Evolutionary conservation across 2,797 vertebrate genomes (phyloP).

Genomic region (Oreochromis mossambicus): DNA sequence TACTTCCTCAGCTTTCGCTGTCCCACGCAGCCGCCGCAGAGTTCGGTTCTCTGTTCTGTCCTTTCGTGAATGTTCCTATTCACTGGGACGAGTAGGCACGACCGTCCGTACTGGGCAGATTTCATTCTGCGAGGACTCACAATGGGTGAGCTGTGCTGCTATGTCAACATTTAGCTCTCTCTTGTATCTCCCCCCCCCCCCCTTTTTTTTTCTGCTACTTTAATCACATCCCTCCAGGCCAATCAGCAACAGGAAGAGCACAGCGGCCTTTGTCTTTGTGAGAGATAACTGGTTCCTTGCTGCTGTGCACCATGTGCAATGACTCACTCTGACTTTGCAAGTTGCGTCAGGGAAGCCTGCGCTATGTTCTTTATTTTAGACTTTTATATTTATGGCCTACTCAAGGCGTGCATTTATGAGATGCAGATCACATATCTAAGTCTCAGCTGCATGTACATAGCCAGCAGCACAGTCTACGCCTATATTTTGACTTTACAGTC

Average conservation of each 20-base stretch:
- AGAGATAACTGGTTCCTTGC: conserved; percentile 16
- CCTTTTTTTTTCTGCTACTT: neutral
- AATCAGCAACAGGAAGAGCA: conserved; percentile 44
- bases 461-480: conserved; percentile 44
- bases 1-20: conserved; percentile 54
- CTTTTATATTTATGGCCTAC: neutral
- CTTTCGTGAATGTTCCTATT: conserved; percentile 75
- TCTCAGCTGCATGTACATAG: neutral
- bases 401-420: conserved; percentile 11
- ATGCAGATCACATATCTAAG: conserved; percentile 29
- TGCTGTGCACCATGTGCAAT: neutral
- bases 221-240: conserved; percentile 24
- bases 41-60: conserved; percentile 34
- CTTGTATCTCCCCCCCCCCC: neutral
- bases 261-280: conserved; percentile 29
- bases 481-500: conserved; percentile 61
- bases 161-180: conserved; percentile 69
- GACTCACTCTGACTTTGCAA: conserved; percentile 41
- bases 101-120: conserved; percentile 40
- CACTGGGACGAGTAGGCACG: conserved; percentile 32
- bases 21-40: conserved; percentile 29
- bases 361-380: conserved; percentile 1
- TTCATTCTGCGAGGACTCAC: conserved; percentile 52
- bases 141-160: conserved; percentile 70
- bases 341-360: neutral